Base-by-base conservation (phyloP, 2,113 vertebrate species). In the Nycticebus coucang region DNA sequence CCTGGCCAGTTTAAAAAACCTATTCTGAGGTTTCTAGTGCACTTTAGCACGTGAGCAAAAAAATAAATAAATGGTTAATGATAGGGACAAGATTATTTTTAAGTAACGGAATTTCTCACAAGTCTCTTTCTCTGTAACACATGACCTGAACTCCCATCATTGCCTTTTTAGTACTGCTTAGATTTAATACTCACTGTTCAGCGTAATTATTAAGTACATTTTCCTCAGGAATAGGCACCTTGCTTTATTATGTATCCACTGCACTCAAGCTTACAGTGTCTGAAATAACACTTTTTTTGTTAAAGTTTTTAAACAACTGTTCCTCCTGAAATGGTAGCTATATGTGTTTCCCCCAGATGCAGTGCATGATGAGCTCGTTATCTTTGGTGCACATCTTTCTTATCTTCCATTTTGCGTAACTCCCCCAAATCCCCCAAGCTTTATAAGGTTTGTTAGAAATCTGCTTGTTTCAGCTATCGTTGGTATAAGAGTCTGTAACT, bases 191-290 rank as follows among this genome's bases (percentile, higher is more conserved):
- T 98, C 84, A 80, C 53, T 94, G 84, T 87, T 93, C 21, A 92
- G 78, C 92, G 75, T 98, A 95, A 80, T 95, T 95, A 94, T 87
- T 92, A 97, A 98, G 96, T 97, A 95, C n/a, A 41, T 97, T 97
- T 80, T 98, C 96, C 97, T 97, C 97, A 98, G 98, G 98, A 98
- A 96, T 97, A 96, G 96, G 96, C 97, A 98, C 96, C 97, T 97
- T 98, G 97, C 97, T 98, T 96, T 97, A 97, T 81, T 88, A 74
- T 59, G 14, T 88, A 95, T 95, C 95, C 96, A 77, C 83, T 94
- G 94, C 93, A 97, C 89, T 96, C 57, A 1, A 5, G 81, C 94
- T 97, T 95, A 89, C 88, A 89, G 97, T 97, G 95, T 98, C 97
- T 79, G 91, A 95, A 97, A 82, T 93, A 55, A 87, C 68, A 26